Evolutionary conservation across 2,113 vertebrate species (phyloP), one percentile per base, ranked within the genome.

Genomic region (Budorcas taxicolor): DNA sequence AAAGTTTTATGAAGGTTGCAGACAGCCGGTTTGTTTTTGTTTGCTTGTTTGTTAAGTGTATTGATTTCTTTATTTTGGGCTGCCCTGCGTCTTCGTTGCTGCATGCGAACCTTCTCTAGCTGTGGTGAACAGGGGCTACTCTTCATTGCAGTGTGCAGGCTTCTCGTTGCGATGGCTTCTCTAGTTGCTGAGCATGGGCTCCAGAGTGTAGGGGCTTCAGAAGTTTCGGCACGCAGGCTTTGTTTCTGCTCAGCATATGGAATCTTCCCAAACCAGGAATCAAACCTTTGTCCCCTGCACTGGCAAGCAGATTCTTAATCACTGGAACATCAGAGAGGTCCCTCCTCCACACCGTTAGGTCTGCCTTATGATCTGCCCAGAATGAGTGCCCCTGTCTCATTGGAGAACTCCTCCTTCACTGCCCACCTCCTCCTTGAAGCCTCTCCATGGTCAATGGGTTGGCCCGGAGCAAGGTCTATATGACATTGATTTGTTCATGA

Each of bases 11-110:
- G 31, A 27, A 90, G n/a, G 29, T 11, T 45, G 67, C 50, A 25
- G 40, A n/a, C 17, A 9, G 25, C 84, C 0, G 0, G 10, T 15
- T 55, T 1, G 16, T 25, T 21, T 15, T 2, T 6, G 55, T 33
- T 33, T 50, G 2, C 17, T 16, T 47, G 3, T 17, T 31, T 31
- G 25, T 31, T 12, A 31, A 33, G 45, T 33, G 9, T 81, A 33
- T 81, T 19, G 3, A 19, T 19, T 9, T 50, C 29, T 71, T 43
- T 33, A 14, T 6, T 81, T 50, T 6, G 6, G 78, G 78, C 29
- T 33, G 45, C 29, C 4, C 29, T 33, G 45, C 2, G 2, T 50
- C 76, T 50, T 31, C 10, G 16, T 33, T 33, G 29, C 45, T 80
- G 45, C n/a, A 13, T 13, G n/a, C 0, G 0, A 12, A 71, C 43